Percentiles rank a stretch among this genome's conserved stretches.
phyloP scores from a whole-genome alignment of 64 coral and sea anemone genomes.

The Catalaphyllia jardinei region DNA sequence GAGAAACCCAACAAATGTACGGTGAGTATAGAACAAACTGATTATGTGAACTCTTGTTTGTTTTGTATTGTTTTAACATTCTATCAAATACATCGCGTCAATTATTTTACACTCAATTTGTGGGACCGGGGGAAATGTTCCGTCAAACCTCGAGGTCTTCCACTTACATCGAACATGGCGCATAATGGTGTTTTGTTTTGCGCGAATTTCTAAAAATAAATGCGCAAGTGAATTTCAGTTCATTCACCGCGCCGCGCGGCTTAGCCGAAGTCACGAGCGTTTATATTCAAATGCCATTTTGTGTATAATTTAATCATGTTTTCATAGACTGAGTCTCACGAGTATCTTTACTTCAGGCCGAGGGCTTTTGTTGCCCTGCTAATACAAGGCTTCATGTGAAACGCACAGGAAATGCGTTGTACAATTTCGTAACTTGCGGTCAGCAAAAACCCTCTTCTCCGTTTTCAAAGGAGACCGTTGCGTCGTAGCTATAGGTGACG shows the following conservation, averaged over 20 bases:
- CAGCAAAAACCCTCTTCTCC: background rate
- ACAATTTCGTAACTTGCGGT: slow-evolving; percentile 14
- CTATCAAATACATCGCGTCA: slow-evolving; percentile 45
- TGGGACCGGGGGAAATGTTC: background rate
- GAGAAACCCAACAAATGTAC: slow-evolving; percentile 99
- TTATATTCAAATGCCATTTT: slow-evolving; percentile 30
- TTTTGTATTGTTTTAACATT: slow-evolving; percentile 54
- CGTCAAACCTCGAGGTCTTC: background rate
- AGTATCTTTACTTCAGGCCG: background rate
- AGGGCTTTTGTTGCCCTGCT: slow-evolving; percentile 4
- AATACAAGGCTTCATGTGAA: background rate
- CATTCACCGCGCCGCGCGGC: background rate
- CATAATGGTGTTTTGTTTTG: background rate
- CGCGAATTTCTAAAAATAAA: background rate
- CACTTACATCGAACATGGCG: background rate
- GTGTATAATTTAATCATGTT: slow-evolving; percentile 38
- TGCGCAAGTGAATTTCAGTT: background rate
- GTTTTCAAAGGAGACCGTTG: background rate
- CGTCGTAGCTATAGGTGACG: slow-evolving; percentile 14
- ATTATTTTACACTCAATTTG: slow-evolving; percentile 49
- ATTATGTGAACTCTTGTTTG: slow-evolving; percentile 42
- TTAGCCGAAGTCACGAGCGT: background rate
- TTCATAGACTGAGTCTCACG: slow-evolving; percentile 5
- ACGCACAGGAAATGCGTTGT: slow-evolving; percentile 12
- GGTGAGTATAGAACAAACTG: slow-evolving; percentile 64